phyloP scores from a whole-genome alignment of 2,888 invertebrate genomes.

The Dicyrtoma fusca region DNA sequence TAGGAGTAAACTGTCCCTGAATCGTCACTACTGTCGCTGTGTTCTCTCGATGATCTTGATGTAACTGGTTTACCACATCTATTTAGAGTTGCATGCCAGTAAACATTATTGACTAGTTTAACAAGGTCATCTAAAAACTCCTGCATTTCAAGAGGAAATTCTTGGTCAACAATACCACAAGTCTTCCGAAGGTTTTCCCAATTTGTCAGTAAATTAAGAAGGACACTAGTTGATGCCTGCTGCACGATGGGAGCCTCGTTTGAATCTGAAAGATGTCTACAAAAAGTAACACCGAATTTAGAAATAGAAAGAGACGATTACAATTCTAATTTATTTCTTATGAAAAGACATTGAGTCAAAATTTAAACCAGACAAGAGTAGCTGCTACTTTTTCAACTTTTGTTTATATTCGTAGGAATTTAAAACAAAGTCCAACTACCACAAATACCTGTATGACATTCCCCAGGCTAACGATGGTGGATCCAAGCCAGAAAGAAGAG shows the following conservation, averaged over 20 bases:
- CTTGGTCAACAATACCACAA: slow-evolving; percentile 3
- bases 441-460: slow-evolving; percentile 39
- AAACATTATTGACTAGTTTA: slow-evolving; percentile 13
- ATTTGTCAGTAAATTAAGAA: slow-evolving; percentile 38
- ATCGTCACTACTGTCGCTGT: slow-evolving; percentile 30
- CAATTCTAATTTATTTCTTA: slow-evolving; percentile 3
- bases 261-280: slow-evolving; percentile 39
- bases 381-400: too few relatives aligned
- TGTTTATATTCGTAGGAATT: too few relatives aligned
- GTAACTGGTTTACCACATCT: slow-evolving; percentile 1
- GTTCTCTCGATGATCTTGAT: background rate
- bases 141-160: slow-evolving; percentile 13
- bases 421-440: too few relatives aligned
- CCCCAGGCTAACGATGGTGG: slow-evolving; percentile 43
- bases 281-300: background rate
- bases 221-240: slow-evolving; percentile 38
- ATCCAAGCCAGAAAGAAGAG: slow-evolving; percentile 36
- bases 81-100: slow-evolving; percentile 29
- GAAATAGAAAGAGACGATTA: background rate
- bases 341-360: background rate
- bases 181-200: slow-evolving; percentile 38
- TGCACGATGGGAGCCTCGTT: slow-evolving; percentile 43
- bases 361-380: background rate
- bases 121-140: slow-evolving; percentile 28
- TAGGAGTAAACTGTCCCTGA: slow-evolving; percentile 20